These are phyloP conservation scores for Homarus gammarus DNA, from an alignment of 2,888 invertebrate species.

Conservation along the genomic window DNA sequence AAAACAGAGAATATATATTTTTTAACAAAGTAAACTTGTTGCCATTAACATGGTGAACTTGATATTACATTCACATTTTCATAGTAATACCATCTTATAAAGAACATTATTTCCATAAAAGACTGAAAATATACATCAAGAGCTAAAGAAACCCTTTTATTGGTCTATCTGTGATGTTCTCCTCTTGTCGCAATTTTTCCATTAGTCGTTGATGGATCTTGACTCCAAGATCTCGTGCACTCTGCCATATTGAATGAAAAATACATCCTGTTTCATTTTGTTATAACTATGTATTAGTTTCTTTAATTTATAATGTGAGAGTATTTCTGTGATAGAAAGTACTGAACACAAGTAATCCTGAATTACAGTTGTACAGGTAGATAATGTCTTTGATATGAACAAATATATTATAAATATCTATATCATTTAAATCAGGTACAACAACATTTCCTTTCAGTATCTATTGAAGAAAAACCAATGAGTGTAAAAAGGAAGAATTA, in stretches of 20 bases:
- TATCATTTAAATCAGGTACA: background rate
- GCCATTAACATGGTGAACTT: no score
- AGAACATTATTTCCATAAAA: no score
- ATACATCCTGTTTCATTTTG: background rate
- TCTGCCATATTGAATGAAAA: conserved; percentile 49
- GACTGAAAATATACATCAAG: background rate
- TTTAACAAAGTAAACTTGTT: no score
- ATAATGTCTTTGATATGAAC: background rate
- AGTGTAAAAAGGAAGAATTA: background rate
- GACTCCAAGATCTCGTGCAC: conserved; percentile 63
- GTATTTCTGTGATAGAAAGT: no score
- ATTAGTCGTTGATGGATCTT: conserved; percentile 65
- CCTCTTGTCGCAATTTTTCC: conserved; percentile 69
- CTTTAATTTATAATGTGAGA: background rate
- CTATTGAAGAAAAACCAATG: background rate
- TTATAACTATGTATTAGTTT: background rate
- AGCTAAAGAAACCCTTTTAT: conserved; percentile 65
- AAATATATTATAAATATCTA: background rate
- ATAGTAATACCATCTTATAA: no score
- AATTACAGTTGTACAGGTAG: no score
- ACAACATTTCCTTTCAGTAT: background rate
- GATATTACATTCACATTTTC: no score
- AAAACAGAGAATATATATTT: no score
- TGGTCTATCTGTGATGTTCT: conserved; percentile 58
- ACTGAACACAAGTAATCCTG: no score